Evolutionary conservation across 2,888 invertebrate species (phyloP).

Genomic region (Brachyptera putata): DNA sequence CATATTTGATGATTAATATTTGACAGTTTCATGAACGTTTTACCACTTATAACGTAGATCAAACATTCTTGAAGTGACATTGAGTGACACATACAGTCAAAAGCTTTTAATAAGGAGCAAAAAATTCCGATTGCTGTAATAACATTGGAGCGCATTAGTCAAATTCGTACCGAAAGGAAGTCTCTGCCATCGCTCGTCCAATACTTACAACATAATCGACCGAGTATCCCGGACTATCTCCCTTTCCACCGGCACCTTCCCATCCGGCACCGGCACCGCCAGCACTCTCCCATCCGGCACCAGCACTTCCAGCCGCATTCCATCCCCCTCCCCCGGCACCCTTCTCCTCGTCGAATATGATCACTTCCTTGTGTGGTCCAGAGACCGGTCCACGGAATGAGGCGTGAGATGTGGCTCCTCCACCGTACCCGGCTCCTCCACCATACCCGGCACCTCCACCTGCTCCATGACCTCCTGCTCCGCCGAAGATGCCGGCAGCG

Average conservation of each 20-base stretch:
- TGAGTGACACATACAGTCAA: no score
- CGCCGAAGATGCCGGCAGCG: background rate
- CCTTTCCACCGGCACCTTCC: background rate
- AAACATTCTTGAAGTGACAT: no score
- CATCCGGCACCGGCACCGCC: background rate
- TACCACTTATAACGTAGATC: no score
- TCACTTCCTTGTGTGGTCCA: background rate
- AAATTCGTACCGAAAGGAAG: no score
- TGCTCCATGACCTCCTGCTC: background rate
- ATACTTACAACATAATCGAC: constrained; percentile 7
- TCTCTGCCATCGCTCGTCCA: no score
- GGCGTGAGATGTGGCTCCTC: background rate
- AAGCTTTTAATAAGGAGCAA: no score
- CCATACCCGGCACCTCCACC: background rate
- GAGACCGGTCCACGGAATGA: background rate
- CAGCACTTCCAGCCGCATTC: no score
- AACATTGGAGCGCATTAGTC: no score
- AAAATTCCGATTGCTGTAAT: no score
- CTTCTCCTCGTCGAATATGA: background rate
- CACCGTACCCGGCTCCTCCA: background rate
- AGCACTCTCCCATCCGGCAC: background rate
- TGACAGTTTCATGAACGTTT: no score
- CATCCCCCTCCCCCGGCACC: background rate
- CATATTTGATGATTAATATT: no score
- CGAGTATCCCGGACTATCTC: background rate